phyloP scores from a whole-genome alignment of 2,113 vertebrate species.

The Fulmarus glacialis region DNA sequence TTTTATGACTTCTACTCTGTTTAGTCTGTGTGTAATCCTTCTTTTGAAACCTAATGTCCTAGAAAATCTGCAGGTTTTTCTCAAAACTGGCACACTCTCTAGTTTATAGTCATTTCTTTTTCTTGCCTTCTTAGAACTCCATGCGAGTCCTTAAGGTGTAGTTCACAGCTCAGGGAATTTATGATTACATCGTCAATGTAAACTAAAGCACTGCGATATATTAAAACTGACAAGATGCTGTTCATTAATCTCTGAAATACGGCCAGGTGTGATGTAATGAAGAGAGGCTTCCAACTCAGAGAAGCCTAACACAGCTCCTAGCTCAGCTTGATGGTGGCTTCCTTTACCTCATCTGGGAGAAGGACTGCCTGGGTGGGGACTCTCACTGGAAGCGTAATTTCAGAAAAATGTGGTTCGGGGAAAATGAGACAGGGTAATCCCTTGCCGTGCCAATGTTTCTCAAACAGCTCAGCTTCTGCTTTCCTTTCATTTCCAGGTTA shows the following conservation, averaged over 20 bases:
- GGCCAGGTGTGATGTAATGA: conserved; percentile 78
- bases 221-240: conserved; percentile 78
- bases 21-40: conserved; percentile 84
- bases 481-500: conserved; percentile 44
- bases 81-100: conserved; percentile 74
- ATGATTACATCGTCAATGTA: conserved; percentile 73
- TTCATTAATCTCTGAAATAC: conserved; percentile 77
- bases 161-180: conserved; percentile 75
- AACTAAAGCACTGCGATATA: conserved; percentile 67
- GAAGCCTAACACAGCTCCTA: conserved; percentile 45
- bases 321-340: conserved; percentile 45
- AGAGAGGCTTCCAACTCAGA: conserved; percentile 57
- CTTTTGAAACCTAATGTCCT: conserved; percentile 81
- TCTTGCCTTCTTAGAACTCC: conserved; percentile 70
- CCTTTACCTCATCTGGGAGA: conserved; percentile 59
- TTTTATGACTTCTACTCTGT: conserved; percentile 83
- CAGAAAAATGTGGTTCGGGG: conserved; percentile 57
- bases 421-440: conserved; percentile 46
- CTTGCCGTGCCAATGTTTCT: conserved; percentile 29
- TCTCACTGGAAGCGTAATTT: not conserved
- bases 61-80: conserved; percentile 80
- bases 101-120: conserved; percentile 65
- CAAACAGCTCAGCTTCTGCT: conserved; percentile 18
- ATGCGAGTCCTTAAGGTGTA: conserved; percentile 74
- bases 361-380: conserved; percentile 73